These are phyloP conservation scores for Ostrea denselamellosa DNA, from an alignment of 1,140 invertebrate genomes.

Conservation along the genomic window DNA sequence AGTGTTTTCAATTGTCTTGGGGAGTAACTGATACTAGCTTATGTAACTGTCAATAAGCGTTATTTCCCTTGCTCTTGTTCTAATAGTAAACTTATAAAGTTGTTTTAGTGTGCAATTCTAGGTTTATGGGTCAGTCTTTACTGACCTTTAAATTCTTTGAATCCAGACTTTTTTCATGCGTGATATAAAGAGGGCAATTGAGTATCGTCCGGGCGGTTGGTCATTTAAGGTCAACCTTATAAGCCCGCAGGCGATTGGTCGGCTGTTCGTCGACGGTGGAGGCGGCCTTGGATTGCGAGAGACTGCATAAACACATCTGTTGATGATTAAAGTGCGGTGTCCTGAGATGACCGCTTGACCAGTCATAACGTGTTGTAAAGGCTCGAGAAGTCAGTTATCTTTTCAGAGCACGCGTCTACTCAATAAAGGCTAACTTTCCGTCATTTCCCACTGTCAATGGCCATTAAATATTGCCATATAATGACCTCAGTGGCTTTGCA, in stretches of 20 bases:
- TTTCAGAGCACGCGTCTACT: not conserved
- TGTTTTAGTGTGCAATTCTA: not conserved
- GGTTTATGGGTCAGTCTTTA: not conserved
- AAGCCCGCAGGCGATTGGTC: constrained; percentile 25
- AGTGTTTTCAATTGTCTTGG: not conserved
- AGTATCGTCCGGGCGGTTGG: constrained; percentile 25
- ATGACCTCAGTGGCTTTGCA: not conserved
- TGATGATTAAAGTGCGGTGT: constrained; percentile 46
- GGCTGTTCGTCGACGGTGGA: not conserved
- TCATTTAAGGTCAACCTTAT: constrained; percentile 33
- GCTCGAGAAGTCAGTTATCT: constrained; percentile 24
- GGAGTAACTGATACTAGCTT: constrained; percentile 24
- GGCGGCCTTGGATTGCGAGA: constrained; percentile 40
- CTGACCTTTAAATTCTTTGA: not conserved
- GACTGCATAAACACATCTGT: constrained; percentile 7
- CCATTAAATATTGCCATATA: not conserved
- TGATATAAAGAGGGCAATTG: not conserved
- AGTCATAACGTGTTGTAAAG: constrained; percentile 30
- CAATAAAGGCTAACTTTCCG: not conserved
- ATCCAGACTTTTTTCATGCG: not conserved
- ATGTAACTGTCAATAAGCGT: not conserved
- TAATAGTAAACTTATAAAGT: not conserved
- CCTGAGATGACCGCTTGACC: constrained; percentile 48
- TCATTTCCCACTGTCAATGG: not conserved
- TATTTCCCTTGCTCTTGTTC: constrained; percentile 21